These are phyloP conservation scores for Tribolium castaneum DNA, from an alignment of 1,140 invertebrate species.

Conservation along the genomic window DNA sequence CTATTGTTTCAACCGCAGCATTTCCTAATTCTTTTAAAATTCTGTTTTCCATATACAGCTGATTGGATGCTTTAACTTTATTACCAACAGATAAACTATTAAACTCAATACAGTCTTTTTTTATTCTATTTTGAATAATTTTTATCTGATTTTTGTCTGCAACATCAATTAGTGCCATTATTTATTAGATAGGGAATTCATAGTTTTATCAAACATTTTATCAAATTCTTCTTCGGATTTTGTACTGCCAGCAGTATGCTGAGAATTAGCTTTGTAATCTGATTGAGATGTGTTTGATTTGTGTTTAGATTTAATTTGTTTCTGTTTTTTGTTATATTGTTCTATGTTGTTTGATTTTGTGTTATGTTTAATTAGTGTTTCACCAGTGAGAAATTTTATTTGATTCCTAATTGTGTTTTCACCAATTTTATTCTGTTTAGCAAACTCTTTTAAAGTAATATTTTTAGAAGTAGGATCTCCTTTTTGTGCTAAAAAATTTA, in stretches of 20 bases:
- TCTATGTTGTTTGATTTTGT: too few relatives aligned
- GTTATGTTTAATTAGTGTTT: too few relatives aligned
- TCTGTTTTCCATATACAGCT: conserved; percentile 25
- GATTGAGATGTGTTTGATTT: conserved; percentile 1
- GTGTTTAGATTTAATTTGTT: neutral
- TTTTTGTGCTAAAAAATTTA: conserved; percentile 31
- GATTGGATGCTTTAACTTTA: conserved; percentile 32
- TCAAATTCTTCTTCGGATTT: neutral
- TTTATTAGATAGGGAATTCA: conserved; percentile 23
- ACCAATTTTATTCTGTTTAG: conserved; percentile 30
- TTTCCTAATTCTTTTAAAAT: conserved; percentile 13
- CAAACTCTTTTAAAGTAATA: conserved; percentile 31
- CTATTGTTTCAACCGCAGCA: conserved; percentile 11
- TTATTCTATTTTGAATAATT: conserved; percentile 24
- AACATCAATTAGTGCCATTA: conserved; percentile 21
- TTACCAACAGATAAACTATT: conserved; percentile 7
- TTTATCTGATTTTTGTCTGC: conserved; percentile 25
- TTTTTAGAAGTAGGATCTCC: conserved; percentile 29
- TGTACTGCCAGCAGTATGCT: neutral
- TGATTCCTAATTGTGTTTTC: neutral
- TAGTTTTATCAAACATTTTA: conserved; percentile 11
- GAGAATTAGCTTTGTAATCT: neutral
- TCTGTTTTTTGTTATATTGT: neutral
- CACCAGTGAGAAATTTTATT: too few relatives aligned
- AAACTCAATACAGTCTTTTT: conserved; percentile 23